phyloP scores from a whole-genome alignment of 2,888 invertebrate species.

The Spisula subtruncata region DNA sequence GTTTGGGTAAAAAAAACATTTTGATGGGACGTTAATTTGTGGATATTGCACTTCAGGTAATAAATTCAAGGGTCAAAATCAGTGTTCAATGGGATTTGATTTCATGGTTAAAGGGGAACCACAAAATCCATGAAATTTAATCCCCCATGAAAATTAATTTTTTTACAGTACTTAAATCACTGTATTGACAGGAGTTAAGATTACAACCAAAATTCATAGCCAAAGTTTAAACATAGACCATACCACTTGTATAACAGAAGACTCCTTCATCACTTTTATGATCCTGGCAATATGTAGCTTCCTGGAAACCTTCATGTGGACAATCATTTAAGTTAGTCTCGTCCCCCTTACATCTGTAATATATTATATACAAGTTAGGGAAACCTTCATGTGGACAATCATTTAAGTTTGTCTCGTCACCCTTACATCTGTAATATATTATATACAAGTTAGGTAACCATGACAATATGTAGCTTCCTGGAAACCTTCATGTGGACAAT shows the following conservation, averaged over 20 bases:
- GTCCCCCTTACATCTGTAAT: constrained; percentile 77
- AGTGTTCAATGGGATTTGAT: too few relatives aligned
- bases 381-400: constrained; percentile 83
- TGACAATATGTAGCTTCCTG: constrained; percentile 74
- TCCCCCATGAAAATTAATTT: too few relatives aligned
- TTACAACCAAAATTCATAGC: not conserved
- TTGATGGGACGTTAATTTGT: too few relatives aligned
- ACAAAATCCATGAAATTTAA: too few relatives aligned
- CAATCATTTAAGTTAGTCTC: constrained; percentile 80
- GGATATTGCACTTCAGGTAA: too few relatives aligned
- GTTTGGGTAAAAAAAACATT: too few relatives aligned
- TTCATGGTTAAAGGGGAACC: too few relatives aligned
- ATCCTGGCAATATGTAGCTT: constrained; percentile 71
- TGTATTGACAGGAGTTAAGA: too few relatives aligned
- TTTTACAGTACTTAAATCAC: too few relatives aligned
- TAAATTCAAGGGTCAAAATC: too few relatives aligned
- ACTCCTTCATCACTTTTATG: constrained; percentile 80
- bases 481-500: constrained; percentile 83
- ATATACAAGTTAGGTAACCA: constrained; percentile 66
- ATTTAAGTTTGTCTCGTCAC: constrained; percentile 77
- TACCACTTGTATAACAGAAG: constrained; percentile 82
- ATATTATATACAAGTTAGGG: constrained; percentile 44
- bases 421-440: constrained; percentile 75
- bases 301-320: constrained; percentile 82
- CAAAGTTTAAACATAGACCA: not conserved